A percentile compares a stretch with the other conserved stretches of the same genome.
phyloP scores from a whole-genome alignment of 1,140 invertebrate genomes.

The Lepidurus arcticus region DNA sequence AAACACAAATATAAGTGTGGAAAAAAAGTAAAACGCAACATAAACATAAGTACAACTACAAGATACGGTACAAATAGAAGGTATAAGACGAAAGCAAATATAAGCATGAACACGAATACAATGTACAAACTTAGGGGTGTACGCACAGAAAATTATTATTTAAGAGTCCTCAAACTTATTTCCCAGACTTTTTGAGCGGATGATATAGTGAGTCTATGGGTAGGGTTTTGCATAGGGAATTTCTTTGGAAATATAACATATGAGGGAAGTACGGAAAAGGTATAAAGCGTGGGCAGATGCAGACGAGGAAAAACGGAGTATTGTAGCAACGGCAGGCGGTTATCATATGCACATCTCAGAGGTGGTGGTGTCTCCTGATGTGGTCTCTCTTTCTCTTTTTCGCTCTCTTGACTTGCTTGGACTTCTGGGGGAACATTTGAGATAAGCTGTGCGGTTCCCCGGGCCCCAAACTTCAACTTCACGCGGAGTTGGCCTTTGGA shows the following conservation, averaged over 20 bases:
- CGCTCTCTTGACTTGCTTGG: neutral
- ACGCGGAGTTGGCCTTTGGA: slow-evolving; percentile 13
- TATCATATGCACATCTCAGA: slow-evolving; percentile 16
- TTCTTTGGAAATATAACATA: neutral
- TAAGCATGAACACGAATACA: too few species aligned
- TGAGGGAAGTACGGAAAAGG: neutral
- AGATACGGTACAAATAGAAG: too few species aligned
- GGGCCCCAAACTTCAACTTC: slow-evolving; percentile 7
- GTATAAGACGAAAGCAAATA: too few species aligned
- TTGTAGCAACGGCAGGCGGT: slow-evolving; percentile 13
- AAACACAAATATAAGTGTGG: too few species aligned
- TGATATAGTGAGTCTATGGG: too few species aligned
- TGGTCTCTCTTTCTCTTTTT: slow-evolving; percentile 11
- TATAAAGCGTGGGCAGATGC: slow-evolving; percentile 13
- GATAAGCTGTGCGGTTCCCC: neutral
- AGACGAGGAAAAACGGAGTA: slow-evolving; percentile 9
- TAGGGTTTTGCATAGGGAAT: too few species aligned
- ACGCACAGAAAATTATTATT: too few species aligned
- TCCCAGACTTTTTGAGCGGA: too few species aligned
- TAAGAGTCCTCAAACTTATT: too few species aligned
- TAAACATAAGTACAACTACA: too few species aligned
- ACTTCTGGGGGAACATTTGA: neutral
- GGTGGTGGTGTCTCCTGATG: slow-evolving; percentile 14
- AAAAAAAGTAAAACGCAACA: too few species aligned
- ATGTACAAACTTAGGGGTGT: too few species aligned